phyloP scores from a whole-genome alignment of 2,888 invertebrate species.

The Oconnorella tubifera region DNA sequence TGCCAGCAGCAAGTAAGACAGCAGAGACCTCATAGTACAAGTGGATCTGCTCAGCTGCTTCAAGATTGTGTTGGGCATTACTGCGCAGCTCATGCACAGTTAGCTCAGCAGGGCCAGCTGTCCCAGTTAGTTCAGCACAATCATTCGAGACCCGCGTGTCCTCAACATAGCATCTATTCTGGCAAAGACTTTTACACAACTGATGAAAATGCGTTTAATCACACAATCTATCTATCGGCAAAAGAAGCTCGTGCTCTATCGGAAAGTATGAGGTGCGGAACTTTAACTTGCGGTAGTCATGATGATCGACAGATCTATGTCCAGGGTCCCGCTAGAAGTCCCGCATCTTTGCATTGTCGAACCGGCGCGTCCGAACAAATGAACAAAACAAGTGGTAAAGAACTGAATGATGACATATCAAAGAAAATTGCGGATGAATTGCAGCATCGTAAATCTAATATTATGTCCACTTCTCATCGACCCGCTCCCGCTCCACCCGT shows the following conservation, averaged over 20 bases:
- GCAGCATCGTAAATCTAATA: neutral
- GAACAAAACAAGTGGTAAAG: neutral
- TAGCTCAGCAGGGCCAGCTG: constrained; percentile 38
- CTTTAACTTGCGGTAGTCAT: neutral
- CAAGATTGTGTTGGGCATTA: neutral
- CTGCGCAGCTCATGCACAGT: neutral
- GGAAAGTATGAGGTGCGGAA: neutral
- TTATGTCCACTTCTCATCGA: constrained; percentile 2
- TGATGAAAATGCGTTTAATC: constrained; percentile 14
- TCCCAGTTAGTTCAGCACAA: constrained; percentile 40
- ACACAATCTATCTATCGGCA: constrained; percentile 9
- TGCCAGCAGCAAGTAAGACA: constrained; percentile 1
- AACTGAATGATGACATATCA: neutral
- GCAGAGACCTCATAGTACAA: neutral
- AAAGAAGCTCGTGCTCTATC: constrained; percentile 8
- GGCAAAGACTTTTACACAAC: neutral
- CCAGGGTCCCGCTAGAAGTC: neutral
- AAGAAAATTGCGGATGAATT: too few relatives aligned
- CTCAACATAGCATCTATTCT: constrained; percentile 4
- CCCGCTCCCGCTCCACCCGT: constrained; percentile 14
- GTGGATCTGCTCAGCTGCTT: neutral
- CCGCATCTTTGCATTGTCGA: neutral
- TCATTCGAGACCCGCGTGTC: constrained; percentile 39
- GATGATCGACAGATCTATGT: neutral
- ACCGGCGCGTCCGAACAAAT: neutral